Evolutionary conservation across 2,797 vertebrate genomes (phyloP).

Genomic region (Yasuhikotakia modesta): DNA sequence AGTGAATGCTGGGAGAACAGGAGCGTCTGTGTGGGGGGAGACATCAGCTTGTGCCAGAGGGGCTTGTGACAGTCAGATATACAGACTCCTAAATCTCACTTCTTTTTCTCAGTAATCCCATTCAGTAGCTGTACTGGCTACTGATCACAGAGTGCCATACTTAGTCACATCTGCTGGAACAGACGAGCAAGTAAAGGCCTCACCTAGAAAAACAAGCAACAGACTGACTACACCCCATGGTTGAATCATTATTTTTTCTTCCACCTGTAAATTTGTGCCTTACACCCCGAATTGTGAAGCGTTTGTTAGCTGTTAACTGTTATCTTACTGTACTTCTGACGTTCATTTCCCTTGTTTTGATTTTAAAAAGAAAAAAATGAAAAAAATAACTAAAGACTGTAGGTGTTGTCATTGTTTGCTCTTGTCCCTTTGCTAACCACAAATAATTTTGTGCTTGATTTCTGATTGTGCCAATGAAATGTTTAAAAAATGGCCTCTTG

Average conservation of each 20-base stretch:
- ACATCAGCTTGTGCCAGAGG: conserved; percentile 86
- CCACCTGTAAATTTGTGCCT: conserved; percentile 99
- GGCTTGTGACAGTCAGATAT: conserved; percentile 66
- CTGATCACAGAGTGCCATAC: conserved; percentile 82
- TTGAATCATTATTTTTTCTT: conserved; percentile 83
- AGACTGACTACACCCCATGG: conserved; percentile 67
- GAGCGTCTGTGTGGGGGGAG: conserved; percentile 62
- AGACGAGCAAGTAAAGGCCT: conserved; percentile 38
- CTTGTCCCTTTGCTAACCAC: conserved; percentile 69
- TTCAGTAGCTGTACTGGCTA: conserved; percentile 78
- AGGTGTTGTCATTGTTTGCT: conserved; percentile 80
- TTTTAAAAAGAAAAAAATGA: conserved; percentile 37
- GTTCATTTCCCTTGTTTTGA: conserved; percentile 78
- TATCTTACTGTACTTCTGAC: conserved; percentile 75
- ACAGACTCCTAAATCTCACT: conserved; percentile 65
- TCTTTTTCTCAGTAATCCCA: conserved; percentile 68
- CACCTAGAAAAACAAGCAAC: conserved; percentile 26
- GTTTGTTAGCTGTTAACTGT: conserved; percentile 88
- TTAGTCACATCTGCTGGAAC: conserved; percentile 46
- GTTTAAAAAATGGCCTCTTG: conserved; percentile 69
- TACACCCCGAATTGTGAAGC: conserved; percentile 97
- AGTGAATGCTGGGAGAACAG: conserved; percentile 74
- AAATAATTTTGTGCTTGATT: conserved; percentile 74
- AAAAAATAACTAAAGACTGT: conserved; percentile 79
- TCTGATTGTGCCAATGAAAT: conserved; percentile 86